Conservation (phyloP, 2,113 vertebrate species). For the Clupea harengus region DNA sequence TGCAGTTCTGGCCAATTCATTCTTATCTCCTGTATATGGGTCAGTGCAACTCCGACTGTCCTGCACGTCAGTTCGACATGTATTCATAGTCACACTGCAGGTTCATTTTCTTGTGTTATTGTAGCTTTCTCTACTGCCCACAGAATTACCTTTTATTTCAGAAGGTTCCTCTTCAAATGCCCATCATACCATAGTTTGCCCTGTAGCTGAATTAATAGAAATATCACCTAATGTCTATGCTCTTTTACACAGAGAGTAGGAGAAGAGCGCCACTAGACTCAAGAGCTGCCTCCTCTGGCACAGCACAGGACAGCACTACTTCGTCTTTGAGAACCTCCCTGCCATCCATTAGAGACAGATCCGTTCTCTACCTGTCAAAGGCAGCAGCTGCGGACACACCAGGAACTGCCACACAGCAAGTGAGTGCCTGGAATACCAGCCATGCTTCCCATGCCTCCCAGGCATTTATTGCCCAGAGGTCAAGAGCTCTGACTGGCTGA, state of each 20-base stretch:
- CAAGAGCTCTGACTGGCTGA: constrained; percentile 39
- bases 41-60: background rate
- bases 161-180: too few relatives aligned
- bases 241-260: constrained; percentile 51
- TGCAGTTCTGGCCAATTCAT: background rate
- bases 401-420: constrained; percentile 60
- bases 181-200: too few relatives aligned
- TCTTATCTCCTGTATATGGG: constrained; percentile 21
- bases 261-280: constrained; percentile 53
- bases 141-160: background rate
- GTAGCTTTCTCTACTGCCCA: background rate
- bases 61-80: background rate
- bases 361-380: constrained; percentile 72
- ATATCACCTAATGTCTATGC: too few relatives aligned
- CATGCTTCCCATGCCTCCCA: constrained; percentile 40
- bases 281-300: constrained; percentile 44
- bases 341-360: constrained; percentile 76
- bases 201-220: too few relatives aligned
- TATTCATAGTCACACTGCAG: background rate
- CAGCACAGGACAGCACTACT: constrained; percentile 54
- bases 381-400: constrained; percentile 66
- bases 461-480: constrained; percentile 33
- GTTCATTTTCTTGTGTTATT: background rate
- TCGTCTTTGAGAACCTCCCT: constrained; percentile 36
- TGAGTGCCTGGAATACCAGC: constrained; percentile 68